Base-by-base conservation (phyloP, 2,888 invertebrate species). In the Euplagia quadripunctaria region DNA sequence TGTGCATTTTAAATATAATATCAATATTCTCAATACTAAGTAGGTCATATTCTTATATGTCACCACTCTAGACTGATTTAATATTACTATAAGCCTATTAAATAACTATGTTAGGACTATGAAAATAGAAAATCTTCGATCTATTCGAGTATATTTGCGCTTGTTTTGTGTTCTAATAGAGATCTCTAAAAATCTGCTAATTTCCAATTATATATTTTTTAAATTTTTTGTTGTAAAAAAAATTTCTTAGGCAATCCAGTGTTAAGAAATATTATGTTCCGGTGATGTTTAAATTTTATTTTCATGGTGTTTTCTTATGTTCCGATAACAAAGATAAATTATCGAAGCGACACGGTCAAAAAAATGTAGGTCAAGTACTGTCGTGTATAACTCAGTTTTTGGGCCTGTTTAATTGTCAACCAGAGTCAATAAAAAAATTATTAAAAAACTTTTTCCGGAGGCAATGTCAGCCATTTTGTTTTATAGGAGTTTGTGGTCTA, bases 281-380 rank as follows among this genome's bases (percentile, higher is more conserved):
- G 4, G 12, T 1, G n/a, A 20, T n/a, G 46, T 58, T 31, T 43
- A 52, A 68, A 72, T 72, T n/a, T 72, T 46, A 72, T 46, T 64
- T 55, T 31, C 43, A 31, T 64, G 64, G 14, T 67, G 43, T 43
- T 72, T 72, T 64, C 63, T 68, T 67, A 20, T 14, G 16, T 16
- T 41, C 43, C 14, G 14, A 42, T 64, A 58, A n/a, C 46, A 49
- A 17, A 49, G 63, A 64, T 72, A 49, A 68, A 64, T 68, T 72
- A 68, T 72, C 31, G 49, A 64, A 68, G 20, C 70, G 75, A 79
- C 69, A 76, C 73, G 77, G 64, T 49, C 43, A 77, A 76, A 75
- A 75, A 75, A 79, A 84, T 79, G 64, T 82, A 71, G 83, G 84
- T 84, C 82, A 84, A 82, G 80, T 41, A 61, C 61, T 31, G 3